These are phyloP conservation scores for Dinothrombium tinctorium DNA, from an alignment of 1,140 invertebrate genomes.

Conservation along the genomic window DNA sequence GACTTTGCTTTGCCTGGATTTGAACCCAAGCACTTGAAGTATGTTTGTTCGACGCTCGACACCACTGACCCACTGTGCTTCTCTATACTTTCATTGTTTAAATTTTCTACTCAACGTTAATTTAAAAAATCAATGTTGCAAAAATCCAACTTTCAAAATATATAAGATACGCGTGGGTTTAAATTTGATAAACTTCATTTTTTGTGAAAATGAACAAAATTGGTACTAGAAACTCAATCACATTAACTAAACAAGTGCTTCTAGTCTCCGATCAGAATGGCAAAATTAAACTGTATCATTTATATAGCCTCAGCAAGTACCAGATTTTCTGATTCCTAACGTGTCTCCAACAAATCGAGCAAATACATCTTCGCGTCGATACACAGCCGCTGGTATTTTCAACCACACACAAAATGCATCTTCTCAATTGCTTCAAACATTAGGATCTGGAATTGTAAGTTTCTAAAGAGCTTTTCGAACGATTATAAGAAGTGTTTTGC, in stretches of 20 bases:
- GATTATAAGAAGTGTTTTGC: neutral
- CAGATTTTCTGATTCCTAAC: slow-evolving; percentile 15
- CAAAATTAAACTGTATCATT: too few relatives aligned
- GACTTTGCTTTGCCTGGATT: too few relatives aligned
- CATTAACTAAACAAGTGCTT: neutral
- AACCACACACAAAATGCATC: slow-evolving; percentile 8
- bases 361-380: slow-evolving; percentile 9
- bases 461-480: neutral
- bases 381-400: slow-evolving; percentile 14
- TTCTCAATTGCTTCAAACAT: slow-evolving; percentile 17
- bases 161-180: neutral
- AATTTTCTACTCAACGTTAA: too few relatives aligned
- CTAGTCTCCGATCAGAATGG: slow-evolving; percentile 3
- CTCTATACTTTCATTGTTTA: too few relatives aligned
- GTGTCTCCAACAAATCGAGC: slow-evolving; percentile 6
- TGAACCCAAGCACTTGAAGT: too few relatives aligned
- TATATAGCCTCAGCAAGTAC: slow-evolving; percentile 11
- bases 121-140: neutral
- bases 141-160: neutral
- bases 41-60: too few relatives aligned
- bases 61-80: too few relatives aligned
- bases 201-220: neutral
- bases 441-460: slow-evolving; percentile 19
- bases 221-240: neutral
- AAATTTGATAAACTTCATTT: neutral